Conservation (phyloP, 2,113 vertebrate species). For the Jacana jacana region DNA sequence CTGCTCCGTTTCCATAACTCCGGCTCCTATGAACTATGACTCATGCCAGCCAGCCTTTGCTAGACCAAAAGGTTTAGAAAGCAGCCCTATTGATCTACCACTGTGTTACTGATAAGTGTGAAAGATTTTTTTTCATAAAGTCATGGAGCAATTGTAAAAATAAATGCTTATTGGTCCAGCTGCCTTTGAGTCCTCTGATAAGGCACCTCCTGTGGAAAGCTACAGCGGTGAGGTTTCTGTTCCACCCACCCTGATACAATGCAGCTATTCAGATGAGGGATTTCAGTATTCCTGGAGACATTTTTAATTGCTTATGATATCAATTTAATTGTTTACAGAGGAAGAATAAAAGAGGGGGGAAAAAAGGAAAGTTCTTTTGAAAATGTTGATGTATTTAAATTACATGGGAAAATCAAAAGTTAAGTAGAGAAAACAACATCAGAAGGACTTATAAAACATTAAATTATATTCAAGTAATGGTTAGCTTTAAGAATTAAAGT, state of each 20-base stretch:
- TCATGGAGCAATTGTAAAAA: conserved; percentile 36
- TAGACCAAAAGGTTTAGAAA: conserved; percentile 12
- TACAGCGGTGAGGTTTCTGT: background rate
- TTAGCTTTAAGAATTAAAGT: background rate
- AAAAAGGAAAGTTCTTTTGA: background rate
- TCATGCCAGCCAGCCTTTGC: background rate
- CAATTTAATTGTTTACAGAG: background rate
- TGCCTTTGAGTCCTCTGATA: conserved; percentile 37
- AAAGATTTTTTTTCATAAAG: conserved; percentile 1
- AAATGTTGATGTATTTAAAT: background rate
- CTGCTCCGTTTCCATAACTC: background rate
- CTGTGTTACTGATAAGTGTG: background rate
- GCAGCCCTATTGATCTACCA: background rate
- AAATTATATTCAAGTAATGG: background rate
- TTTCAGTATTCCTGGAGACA: background rate
- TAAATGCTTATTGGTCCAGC: background rate
- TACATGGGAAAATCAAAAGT: background rate
- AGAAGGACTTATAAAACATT: background rate
- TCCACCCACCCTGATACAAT: background rate
- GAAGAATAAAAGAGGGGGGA: background rate
- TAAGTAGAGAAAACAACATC: background rate
- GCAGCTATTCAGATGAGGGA: background rate
- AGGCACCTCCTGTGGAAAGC: conserved; percentile 10
- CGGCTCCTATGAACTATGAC: background rate
- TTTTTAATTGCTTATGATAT: background rate